Percentiles rank a stretch among this genome's conserved stretches.
Conservation (phyloP, 2,113 vertebrate species). For the Zosterops japonicus region DNA sequence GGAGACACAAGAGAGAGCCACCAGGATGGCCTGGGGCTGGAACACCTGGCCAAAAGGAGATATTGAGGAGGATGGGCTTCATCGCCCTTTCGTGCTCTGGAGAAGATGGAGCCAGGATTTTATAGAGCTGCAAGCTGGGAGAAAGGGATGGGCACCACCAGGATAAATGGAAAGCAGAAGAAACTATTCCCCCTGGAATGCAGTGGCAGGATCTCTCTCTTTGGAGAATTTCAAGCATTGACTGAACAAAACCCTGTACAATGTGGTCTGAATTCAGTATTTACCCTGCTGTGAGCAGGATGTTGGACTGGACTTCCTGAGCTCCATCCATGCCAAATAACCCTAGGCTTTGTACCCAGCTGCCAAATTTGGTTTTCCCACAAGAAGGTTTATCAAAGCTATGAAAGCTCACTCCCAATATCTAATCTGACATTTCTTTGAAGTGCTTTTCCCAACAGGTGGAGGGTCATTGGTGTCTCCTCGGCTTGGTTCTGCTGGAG, state of each 20-base stretch:
- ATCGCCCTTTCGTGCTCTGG: not conserved
- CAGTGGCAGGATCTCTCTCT: not conserved
- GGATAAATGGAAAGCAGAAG: not conserved
- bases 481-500: not conserved
- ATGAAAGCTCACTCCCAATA: not conserved
- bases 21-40: not conserved
- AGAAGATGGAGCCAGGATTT: not conserved
- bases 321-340: not conserved
- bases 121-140: not conserved
- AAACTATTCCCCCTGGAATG: not conserved
- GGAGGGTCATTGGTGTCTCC: fast-evolving
- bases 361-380: not conserved
- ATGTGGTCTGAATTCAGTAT: fast-evolving
- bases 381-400: not conserved
- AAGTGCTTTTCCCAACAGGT: not conserved
- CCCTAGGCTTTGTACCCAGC: not conserved
- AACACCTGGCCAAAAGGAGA: not conserved
- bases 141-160: not conserved
- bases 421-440: not conserved
- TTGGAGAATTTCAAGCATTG: not conserved
- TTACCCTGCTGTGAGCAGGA: not conserved
- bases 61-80: not conserved
- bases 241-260: not conserved
- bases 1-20: not conserved
- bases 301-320: not conserved